phyloP scores from a whole-genome alignment of 2,888 invertebrate genomes.

The Fragum sueziense region DNA sequence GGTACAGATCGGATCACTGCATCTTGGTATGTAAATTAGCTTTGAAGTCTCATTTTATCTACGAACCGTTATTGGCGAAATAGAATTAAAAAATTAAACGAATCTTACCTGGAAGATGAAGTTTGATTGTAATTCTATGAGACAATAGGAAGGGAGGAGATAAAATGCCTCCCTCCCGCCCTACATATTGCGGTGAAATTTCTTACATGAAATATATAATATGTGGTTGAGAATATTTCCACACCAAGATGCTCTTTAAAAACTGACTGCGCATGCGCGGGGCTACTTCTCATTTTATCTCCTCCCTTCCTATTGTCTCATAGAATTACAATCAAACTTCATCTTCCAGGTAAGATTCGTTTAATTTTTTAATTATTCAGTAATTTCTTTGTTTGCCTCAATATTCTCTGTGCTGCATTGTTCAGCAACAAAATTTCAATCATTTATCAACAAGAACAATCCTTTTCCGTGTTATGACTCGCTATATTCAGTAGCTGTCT shows the following conservation, averaged over 20 bases:
- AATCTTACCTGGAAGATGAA: conserved; percentile 17
- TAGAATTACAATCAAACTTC: conserved; percentile 23
- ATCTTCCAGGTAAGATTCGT: conserved; percentile 17
- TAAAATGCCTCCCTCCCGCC: no score
- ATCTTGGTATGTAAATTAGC: conserved; percentile 20
- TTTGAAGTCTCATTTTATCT: conserved; percentile 24
- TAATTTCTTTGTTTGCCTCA: no score
- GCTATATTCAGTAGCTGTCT: no score
- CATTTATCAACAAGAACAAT: no score
- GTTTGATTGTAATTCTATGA: conserved; percentile 24
- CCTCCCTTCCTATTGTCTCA: conserved; percentile 15
- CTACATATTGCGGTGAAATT: no score
- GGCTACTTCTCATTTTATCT: conserved; percentile 23
- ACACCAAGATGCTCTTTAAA: conserved; percentile 16
- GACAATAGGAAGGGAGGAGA: neutral
- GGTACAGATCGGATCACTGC: neutral
- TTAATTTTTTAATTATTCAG: no score
- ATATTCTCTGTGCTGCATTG: no score
- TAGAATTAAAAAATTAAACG: conserved; percentile 21
- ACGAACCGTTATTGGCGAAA: conserved; percentile 8
- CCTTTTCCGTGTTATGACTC: no score
- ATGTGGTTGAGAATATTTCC: no score
- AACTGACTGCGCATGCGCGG: conserved; percentile 23
- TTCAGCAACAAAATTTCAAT: no score
- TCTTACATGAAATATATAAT: no score